These are phyloP conservation scores for Dendrocincla tyrannina DNA, from an alignment of 2,797 vertebrate species.

Conservation along the genomic window DNA sequence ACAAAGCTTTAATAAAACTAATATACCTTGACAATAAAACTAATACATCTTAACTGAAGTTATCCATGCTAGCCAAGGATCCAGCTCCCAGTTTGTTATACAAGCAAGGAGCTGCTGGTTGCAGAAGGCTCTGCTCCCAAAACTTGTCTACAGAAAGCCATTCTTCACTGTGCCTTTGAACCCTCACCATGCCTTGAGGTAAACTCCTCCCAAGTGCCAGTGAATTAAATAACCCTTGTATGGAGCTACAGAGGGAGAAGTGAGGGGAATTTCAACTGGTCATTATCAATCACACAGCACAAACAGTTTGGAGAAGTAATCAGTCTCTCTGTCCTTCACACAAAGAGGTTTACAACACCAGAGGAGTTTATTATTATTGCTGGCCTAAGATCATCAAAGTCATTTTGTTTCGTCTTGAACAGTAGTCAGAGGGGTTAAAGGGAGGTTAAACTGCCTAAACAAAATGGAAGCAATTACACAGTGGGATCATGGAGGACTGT, in stretches of 20 bases:
- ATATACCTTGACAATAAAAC: neutral
- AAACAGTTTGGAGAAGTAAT: constrained; percentile 71
- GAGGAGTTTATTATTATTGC: constrained; percentile 78
- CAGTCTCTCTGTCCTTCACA: constrained; percentile 64
- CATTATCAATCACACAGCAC: constrained; percentile 75
- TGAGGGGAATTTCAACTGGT: constrained; percentile 38
- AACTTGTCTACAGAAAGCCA: constrained; percentile 33
- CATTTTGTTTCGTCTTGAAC: constrained; percentile 72
- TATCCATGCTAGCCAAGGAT: neutral
- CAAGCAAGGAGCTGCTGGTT: neutral
- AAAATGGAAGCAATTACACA: constrained; percentile 79
- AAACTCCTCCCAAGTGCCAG: constrained; percentile 57
- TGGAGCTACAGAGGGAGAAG: constrained; percentile 25
- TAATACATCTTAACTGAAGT: neutral
- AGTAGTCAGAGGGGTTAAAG: constrained; percentile 77
- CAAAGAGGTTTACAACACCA: constrained; percentile 66
- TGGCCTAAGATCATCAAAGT: constrained; percentile 69
- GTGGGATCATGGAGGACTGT: constrained; percentile 52
- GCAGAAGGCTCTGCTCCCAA: constrained; percentile 24
- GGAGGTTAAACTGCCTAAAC: constrained; percentile 78
- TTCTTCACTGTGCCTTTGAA: constrained; percentile 66
- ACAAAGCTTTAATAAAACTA: neutral
- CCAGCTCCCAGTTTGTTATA: neutral
- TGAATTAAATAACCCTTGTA: constrained; percentile 43
- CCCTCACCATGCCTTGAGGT: constrained; percentile 45